A percentile compares a stretch with the other conserved stretches of the same genome.
Conservation (phyloP, 1,140 invertebrate genomes). For the Limonius californicus region DNA sequence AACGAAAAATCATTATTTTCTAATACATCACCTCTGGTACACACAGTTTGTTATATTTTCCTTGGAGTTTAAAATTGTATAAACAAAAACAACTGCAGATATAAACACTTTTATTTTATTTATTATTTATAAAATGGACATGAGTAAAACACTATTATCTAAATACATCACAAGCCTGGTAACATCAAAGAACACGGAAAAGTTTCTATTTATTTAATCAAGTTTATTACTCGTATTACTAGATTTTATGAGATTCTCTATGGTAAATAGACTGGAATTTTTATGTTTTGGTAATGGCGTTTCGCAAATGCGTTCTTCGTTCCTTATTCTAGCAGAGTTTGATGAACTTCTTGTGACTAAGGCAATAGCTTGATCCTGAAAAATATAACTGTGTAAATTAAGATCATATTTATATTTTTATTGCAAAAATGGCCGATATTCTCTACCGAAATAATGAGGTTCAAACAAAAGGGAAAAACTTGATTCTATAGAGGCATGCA, state of each 20-base stretch:
- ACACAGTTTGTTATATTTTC: too few species aligned
- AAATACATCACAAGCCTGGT: constrained; percentile 1
- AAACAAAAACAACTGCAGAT: neutral
- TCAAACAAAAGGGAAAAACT: too few species aligned
- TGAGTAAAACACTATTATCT: constrained; percentile 19
- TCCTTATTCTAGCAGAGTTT: neutral
- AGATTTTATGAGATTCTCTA: constrained; percentile 44
- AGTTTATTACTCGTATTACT: constrained; percentile 32
- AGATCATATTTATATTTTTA: too few species aligned
- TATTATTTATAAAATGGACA: constrained; percentile 25
- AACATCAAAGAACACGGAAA: constrained; percentile 23
- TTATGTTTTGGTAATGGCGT: constrained; percentile 28
- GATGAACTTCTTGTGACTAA: constrained; percentile 25
- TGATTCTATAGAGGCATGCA: too few species aligned
- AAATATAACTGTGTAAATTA: constrained; percentile 20
- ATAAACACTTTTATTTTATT: constrained; percentile 29
- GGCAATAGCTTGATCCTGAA: constrained; percentile 34
- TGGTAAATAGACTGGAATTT: constrained; percentile 43
- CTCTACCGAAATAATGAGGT: too few species aligned
- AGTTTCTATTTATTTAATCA: constrained; percentile 36
- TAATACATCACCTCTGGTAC: too few species aligned
- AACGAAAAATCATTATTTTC: too few species aligned
- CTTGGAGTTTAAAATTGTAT: neutral
- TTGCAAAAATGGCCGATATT: too few species aligned
- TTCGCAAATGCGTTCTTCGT: constrained; percentile 15